These are phyloP conservation scores for Spongilla lacustris DNA, from an alignment of 37 sponge, comb jelly and placozoan genomes.

Conservation along the genomic window DNA sequence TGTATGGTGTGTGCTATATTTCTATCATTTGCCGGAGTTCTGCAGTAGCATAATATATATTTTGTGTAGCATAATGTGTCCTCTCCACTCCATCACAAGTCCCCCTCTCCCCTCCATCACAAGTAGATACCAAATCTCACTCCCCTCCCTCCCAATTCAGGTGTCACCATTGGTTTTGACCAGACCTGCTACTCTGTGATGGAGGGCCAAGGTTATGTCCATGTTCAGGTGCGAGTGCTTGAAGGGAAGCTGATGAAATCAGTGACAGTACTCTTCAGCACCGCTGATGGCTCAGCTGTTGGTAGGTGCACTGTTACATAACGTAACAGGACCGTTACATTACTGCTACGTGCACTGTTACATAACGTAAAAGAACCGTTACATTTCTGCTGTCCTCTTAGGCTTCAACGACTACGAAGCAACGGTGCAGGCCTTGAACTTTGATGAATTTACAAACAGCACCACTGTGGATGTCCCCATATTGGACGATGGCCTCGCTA, in stretches of 20 bases:
- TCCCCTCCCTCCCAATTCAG: background rate
- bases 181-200: background rate
- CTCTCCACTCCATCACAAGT: too few species aligned
- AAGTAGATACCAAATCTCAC: too few species aligned
- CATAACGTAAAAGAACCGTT: background rate
- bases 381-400: background rate
- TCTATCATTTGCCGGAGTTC: too few species aligned
- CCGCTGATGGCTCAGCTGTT: background rate
- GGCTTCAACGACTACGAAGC: background rate
- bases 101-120: too few species aligned
- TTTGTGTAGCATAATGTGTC: too few species aligned
- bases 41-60: too few species aligned
- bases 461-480: background rate
- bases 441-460: background rate
- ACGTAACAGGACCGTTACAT: background rate
- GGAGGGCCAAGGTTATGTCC: background rate
- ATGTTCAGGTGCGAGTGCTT: background rate
- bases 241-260: background rate
- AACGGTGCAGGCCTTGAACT: background rate
- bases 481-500: background rate
- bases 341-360: background rate
- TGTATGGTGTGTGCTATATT: too few species aligned
- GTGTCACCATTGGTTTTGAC: background rate
- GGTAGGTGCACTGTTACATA: background rate
- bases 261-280: background rate